Base-by-base conservation (phyloP, 2,797 vertebrate genomes). In the Cyprinodon diabolis region DNA sequence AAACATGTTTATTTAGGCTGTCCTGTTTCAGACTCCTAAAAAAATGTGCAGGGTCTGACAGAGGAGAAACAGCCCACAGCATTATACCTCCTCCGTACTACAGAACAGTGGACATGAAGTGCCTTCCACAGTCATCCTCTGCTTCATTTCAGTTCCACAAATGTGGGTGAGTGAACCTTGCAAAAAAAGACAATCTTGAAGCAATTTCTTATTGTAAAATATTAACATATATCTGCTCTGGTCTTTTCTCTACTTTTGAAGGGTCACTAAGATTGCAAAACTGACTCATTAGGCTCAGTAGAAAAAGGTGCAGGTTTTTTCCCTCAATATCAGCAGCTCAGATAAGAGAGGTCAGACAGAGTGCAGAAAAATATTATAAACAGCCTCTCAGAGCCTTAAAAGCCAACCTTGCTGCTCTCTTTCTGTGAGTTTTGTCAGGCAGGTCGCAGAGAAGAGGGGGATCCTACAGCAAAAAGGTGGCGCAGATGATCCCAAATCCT, bases 401-500 rank as follows among this genome's bases (percentile, higher is more conserved):
- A 71, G 19, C 25, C 70, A 43, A 79, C 74, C 69, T 52, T 43
- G 37, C 62, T 0, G 43, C 69, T 71, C 58, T 66, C 25, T 74
- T 47, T 80, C 47, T 65, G 62, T 19, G 67, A 72, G 69, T 77
- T 77, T 77, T 70, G 2, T 77, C 71, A 37, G 23, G 67, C 72
- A 25, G 81, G 73, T 76, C 78, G 72, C 76, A 77, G 48, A n/a
- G 19, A 37, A 68, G 6, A 71, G 11, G 35, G 2, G 35, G 71
- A 82, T 76, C 77, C 79, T 71, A 80, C 78, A 81, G 75, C 56
- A 79, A 80, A 81, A 89, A 79, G 30, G 84, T 90, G 89, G 84
- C 91, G 91, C 88, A 93, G 90, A 93, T 88, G 87, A 94, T 90
- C 88, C 90, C 69, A 91, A 93, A 92, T 92, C 90, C 89, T 82